Evolutionary conservation across 1,140 invertebrate species (phyloP), one percentile per base, ranked within the genome.

Genomic region (Nebria ingens): DNA sequence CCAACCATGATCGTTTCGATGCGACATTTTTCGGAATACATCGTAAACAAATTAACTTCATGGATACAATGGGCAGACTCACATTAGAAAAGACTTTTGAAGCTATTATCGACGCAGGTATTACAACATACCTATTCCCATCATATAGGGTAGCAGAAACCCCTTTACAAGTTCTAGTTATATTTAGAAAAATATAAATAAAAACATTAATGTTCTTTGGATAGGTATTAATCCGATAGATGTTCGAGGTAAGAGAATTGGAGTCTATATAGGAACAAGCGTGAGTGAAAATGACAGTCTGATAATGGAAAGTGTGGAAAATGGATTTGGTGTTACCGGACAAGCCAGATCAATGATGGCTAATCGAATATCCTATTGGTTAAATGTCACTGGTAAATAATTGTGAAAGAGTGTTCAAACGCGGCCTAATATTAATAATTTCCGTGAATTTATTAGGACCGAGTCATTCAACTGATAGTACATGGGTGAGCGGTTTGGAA

Each of bases 401-500:
- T 23, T 19, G 15, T 21, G 19, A n/a, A n/a, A n/a, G n/a, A n/a
- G n/a, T n/a, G n/a, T n/a, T n/a, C n/a, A n/a, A n/a, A n/a, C n/a
- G n/a, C n/a, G n/a, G n/a, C n/a, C n/a, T n/a, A n/a, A n/a, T n/a
- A n/a, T n/a, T n/a, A n/a, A n/a, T n/a, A n/a, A n/a, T n/a, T n/a
- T n/a, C n/a, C n/a, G n/a, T n/a, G 54, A 4, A 53, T 58, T 49
- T 58, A 67, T 51, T 61, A 82, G 84, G 85, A 56, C 85, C 86
- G 0, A 86, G 83, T 66, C 85, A 77, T 62, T 72, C 80, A 1
- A 76, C 86, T 42, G 85, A 89, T 65, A 82, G 82, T 21, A 83
- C 84, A 12, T 89, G 85, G 73, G 79, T 82, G 2, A 83, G 83
- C 4, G 83, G 83, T 58, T 68, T 86, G 13, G 70, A 86, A 61